These are phyloP conservation scores for Unio delphinus DNA, from an alignment of 2,888 invertebrate species.

Conservation along the genomic window DNA sequence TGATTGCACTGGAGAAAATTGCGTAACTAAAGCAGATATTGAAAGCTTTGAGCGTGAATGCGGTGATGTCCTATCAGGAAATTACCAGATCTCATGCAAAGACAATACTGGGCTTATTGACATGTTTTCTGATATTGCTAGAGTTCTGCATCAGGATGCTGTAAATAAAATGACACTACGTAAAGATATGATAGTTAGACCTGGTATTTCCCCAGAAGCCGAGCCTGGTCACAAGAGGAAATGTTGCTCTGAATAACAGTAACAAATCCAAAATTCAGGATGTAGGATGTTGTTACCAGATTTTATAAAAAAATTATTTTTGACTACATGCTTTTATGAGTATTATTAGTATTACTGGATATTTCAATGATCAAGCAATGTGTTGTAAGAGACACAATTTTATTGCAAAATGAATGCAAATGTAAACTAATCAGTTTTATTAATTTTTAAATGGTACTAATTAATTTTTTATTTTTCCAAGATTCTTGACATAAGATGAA, in stretches of 20 bases:
- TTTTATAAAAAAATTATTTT: background rate
- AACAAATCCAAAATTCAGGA: background rate
- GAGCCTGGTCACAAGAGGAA: conserved; percentile 40
- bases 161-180: conserved; percentile 55
- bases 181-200: conserved; percentile 52
- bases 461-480: too few relatives aligned
- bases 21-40: conserved; percentile 88
- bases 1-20: conserved; percentile 82
- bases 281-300: background rate
- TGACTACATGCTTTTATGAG: too few relatives aligned
- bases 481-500: too few relatives aligned
- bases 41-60: conserved; percentile 90
- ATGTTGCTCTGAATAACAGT: conserved; percentile 42
- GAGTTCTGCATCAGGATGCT: conserved; percentile 51
- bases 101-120: conserved; percentile 87
- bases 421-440: too few relatives aligned
- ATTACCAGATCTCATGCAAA: conserved; percentile 92
- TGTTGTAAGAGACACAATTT: too few relatives aligned
- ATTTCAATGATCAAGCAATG: too few relatives aligned
- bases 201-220: conserved; percentile 50
- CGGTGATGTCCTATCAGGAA: conserved; percentile 89
- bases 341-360: too few relatives aligned
- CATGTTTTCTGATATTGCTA: conserved; percentile 91
- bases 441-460: too few relatives aligned
- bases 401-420: too few relatives aligned